Evolutionary conservation across 1,140 invertebrate genomes (phyloP), one percentile per base, ranked within the genome.

Genomic region (Glomeris maerens): DNA sequence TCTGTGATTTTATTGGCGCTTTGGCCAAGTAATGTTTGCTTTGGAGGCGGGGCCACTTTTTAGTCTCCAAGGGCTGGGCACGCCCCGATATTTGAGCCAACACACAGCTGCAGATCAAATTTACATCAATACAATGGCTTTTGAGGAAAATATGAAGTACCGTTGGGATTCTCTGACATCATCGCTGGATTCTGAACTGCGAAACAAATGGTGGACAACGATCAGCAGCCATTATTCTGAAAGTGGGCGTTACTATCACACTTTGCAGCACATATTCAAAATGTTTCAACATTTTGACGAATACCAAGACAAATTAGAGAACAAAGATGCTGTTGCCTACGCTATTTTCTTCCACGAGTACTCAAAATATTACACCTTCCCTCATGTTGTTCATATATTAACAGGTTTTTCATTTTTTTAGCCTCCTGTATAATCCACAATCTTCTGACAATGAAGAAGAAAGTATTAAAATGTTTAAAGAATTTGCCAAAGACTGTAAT

Each of bases 341-440:
- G 73, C 73, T 2, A 60, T 75, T 42, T 70, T 75, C 52, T 76
- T 76, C 56, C 72, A 75, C 57, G 70, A 74, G 74, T 74, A 61
- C 17, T 36, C 17, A 36, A 36, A 36, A 36, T 36, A 17, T 36
- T 36, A 36, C 17, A 10, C 17, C 17, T 22, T 49, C 7, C 23
- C 49, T 20, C 7, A 50, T 44, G 23, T 21, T 31, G 27, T 25
- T 44, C n/a, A n/a, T n/a, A n/a, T n/a, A n/a, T n/a, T n/a, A n/a
- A n/a, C n/a, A n/a, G n/a, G n/a, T n/a, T n/a, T 3, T 53, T 49
- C 45, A 27, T 29, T 27, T 3, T 55, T 62, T 26, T 40, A 66
- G 64, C 46, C 41, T 63, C 13, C 47, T 53, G 17, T 65, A 66
- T 52, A 55, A 63, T 51, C 55, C 60, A 2, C 56, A 57, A 36